Conservation (phyloP, 2,888 invertebrate species). For the Nomada ferruginata region DNA sequence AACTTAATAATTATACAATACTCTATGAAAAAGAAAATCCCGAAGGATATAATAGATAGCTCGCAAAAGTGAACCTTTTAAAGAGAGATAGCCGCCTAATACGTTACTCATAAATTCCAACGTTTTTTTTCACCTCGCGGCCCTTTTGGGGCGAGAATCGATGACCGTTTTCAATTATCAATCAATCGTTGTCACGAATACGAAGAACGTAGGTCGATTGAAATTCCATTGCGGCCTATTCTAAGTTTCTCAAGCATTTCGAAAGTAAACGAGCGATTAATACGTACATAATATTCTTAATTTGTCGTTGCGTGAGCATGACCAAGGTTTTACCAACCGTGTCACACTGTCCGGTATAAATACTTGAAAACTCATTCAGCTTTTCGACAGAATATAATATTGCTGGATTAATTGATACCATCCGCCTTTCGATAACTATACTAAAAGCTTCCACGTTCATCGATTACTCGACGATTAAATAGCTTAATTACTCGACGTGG, state of each 20-base stretch:
- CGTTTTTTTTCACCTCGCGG: background rate
- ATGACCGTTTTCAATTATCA: slow-evolving; percentile 30
- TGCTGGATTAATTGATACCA: background rate
- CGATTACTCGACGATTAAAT: background rate
- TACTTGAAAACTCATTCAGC: slow-evolving; percentile 1
- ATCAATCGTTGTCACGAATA: slow-evolving; percentile 30
- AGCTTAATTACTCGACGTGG: slow-evolving; percentile 5
- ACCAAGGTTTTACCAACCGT: slow-evolving; percentile 16
- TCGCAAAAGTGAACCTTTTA: background rate
- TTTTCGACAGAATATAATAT: background rate
- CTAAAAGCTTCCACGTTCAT: slow-evolving; percentile 8
- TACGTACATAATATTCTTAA: slow-evolving; percentile 11
- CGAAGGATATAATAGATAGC: no score
- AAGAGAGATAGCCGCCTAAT: background rate
- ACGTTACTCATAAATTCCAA: slow-evolving; percentile 2
- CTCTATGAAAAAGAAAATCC: no score
- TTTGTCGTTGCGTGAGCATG: slow-evolving; percentile 26
- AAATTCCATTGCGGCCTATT: slow-evolving; percentile 47
- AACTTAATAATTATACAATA: no score
- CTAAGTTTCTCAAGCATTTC: slow-evolving; percentile 57
- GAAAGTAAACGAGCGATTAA: slow-evolving; percentile 58
- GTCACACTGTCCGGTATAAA: slow-evolving; percentile 39
- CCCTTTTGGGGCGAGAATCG: slow-evolving; percentile 15
- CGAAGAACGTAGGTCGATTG: slow-evolving; percentile 46
- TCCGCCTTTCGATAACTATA: background rate